Conservation (phyloP, 2,113 vertebrate species). For the Capreolus pygargus region DNA sequence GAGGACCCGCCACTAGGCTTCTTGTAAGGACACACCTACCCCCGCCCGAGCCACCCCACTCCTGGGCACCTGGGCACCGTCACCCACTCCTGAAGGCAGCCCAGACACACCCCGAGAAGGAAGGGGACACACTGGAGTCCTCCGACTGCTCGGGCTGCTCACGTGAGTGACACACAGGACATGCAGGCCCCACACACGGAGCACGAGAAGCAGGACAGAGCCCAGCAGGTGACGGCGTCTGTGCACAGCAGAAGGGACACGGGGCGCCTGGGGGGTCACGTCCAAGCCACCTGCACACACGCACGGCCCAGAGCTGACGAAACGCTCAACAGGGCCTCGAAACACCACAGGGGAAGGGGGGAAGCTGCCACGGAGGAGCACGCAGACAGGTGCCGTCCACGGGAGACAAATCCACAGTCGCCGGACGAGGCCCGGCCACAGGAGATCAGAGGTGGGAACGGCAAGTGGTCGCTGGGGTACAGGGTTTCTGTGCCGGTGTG, state of each 20-base stretch:
- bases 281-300: background rate
- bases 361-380: background rate
- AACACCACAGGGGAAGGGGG: background rate
- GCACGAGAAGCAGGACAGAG: background rate
- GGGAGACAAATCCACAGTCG: background rate
- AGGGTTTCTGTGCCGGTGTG: background rate
- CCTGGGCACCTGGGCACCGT: background rate
- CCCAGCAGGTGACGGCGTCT: rapidly evolving
- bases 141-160: background rate
- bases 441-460: background rate
- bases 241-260: background rate
- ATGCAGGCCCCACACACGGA: rapidly evolving
- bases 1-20: background rate
- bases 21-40: background rate
- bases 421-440: rapidly evolving
- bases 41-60: background rate
- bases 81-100: background rate
- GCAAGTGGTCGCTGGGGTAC: rapidly evolving
- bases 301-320: rapidly evolving
- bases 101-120: background rate
- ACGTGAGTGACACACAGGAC: rapidly evolving
- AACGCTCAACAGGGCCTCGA: background rate
- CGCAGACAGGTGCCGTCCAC: rapidly evolving
- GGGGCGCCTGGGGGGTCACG: rapidly evolving
- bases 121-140: background rate